These are phyloP conservation scores for Stramonita haemastoma DNA, from an alignment of 2,888 invertebrate species.

Conservation along the genomic window DNA sequence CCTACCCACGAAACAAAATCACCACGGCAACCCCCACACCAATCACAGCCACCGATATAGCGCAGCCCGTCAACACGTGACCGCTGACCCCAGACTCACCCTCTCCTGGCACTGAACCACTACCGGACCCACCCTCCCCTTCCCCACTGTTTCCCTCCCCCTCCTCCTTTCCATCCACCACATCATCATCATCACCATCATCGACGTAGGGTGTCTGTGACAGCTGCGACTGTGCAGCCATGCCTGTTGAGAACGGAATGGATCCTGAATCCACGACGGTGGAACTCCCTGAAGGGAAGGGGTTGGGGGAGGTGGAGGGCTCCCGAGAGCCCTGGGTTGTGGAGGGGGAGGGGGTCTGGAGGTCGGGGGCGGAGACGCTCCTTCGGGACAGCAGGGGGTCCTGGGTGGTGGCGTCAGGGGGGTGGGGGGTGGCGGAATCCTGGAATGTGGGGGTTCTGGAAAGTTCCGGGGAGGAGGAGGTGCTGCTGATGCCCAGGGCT, in stretches of 20 bases:
- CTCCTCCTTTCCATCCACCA: not conserved
- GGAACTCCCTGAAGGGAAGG: not conserved
- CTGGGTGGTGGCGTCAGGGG: not conserved
- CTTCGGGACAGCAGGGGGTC: not conserved
- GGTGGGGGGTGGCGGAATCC: not conserved
- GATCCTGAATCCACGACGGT: not conserved
- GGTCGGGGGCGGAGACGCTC: not conserved
- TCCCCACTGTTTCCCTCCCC: not conserved
- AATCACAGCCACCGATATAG: not conserved
- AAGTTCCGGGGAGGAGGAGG: not conserved
- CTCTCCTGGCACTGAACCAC: not conserved
- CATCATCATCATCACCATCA: too few species aligned
- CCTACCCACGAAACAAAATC: not conserved
- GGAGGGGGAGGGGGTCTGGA: not conserved
- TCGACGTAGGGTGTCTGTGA: too few species aligned
- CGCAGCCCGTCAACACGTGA: not conserved
- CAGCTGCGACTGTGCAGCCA: not conserved
- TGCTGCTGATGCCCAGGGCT: slow-evolving; percentile 1
- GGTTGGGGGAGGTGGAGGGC: not conserved
- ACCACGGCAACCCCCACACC: not conserved
- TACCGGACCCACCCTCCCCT: not conserved
- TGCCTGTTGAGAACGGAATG: not conserved
- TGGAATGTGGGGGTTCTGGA: not conserved
- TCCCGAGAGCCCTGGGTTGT: not conserved
- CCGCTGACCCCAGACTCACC: not conserved